Evolutionary conservation across 2,797 vertebrate genomes (phyloP).

Genomic region (Tapirus indicus): DNA sequence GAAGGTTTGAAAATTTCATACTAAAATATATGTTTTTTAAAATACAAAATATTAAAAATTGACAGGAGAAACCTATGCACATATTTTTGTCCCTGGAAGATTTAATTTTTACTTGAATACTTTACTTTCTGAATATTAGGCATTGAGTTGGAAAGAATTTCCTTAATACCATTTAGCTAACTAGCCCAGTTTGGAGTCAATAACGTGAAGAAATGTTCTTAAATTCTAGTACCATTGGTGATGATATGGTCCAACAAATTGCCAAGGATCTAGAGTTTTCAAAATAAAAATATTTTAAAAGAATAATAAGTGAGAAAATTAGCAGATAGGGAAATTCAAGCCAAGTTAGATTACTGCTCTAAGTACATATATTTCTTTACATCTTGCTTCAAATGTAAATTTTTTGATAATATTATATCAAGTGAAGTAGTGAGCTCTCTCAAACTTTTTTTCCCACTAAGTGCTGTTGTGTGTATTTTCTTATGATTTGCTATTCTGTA

Average conservation of each 20-base stretch:
- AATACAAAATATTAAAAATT: not conserved
- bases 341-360: not conserved
- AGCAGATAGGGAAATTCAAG: not conserved
- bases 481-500: not conserved
- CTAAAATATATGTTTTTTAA: not conserved
- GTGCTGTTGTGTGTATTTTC: not conserved
- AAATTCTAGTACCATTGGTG: not conserved
- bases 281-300: not conserved
- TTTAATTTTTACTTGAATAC: not conserved
- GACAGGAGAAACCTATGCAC: not conserved
- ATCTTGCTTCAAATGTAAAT: not conserved
- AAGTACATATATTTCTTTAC: not conserved
- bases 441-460: not conserved
- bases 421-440: not conserved
- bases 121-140: not conserved
- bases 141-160: not conserved
- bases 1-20: slow-evolving; percentile 15
- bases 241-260: not conserved
- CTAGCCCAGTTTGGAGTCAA: not conserved
- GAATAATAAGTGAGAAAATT: not conserved
- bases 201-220: not conserved
- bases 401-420: not conserved
- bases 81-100: not conserved
- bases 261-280: not conserved
- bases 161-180: not conserved